These are phyloP conservation scores for Indicator maculatus DNA, from an alignment of 2,113 vertebrate species.

Conservation along the genomic window DNA sequence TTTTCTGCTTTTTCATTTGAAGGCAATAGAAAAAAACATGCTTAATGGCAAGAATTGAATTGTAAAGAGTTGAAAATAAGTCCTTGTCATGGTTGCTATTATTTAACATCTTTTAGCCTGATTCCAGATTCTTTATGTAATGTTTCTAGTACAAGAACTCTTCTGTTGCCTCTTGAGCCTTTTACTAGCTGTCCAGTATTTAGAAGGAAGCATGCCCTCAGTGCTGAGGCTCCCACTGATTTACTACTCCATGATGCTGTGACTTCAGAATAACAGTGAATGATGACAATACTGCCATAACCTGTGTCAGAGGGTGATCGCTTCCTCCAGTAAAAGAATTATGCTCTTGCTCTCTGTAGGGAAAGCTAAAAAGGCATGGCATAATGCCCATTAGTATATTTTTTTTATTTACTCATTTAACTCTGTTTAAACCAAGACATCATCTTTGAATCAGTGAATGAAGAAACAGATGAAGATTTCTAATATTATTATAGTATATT, in stretches of 20 bases:
- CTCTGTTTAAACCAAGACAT: conserved; percentile 2
- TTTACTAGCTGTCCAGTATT: background rate
- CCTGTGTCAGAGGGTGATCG: background rate
- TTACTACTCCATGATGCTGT: background rate
- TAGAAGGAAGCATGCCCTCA: fast-evolving
- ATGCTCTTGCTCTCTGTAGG: background rate
- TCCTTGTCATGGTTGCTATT: background rate
- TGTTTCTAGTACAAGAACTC: background rate
- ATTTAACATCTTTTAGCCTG: background rate
- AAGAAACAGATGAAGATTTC: conserved; percentile 37
- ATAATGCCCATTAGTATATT: background rate
- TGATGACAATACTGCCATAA: fast-evolving
- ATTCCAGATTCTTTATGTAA: background rate
- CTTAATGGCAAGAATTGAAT: background rate
- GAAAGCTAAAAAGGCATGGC: background rate
- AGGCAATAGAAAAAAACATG: background rate
- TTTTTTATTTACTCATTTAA: background rate
- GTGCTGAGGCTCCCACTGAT: background rate
- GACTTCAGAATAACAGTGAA: background rate
- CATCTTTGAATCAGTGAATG: background rate
- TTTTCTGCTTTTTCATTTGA: background rate
- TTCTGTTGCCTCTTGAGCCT: background rate
- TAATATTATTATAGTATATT: background rate
- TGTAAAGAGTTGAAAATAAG: background rate
- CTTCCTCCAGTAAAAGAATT: background rate